Conservation (phyloP, 2,113 vertebrate genomes). For the Otolemur garnettii region DNA sequence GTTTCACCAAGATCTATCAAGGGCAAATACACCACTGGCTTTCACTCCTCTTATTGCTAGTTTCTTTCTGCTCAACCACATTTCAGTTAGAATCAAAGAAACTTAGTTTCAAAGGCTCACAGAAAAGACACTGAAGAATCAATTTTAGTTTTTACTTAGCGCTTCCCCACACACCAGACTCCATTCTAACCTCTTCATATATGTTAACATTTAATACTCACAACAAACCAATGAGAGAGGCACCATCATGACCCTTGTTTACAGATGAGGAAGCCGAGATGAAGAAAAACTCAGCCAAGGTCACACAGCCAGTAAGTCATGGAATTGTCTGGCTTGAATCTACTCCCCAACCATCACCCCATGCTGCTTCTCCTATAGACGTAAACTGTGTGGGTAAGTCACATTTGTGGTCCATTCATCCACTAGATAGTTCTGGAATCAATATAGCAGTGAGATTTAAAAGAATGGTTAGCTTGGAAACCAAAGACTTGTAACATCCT, state of each 20-base stretch:
- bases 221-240: background rate
- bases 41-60: background rate
- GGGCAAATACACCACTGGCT: background rate
- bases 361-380: background rate
- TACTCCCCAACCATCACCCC: background rate
- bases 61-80: background rate
- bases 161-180: background rate
- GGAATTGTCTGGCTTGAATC: background rate
- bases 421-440: background rate
- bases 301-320: background rate
- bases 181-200: background rate
- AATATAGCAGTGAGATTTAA: background rate
- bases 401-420: background rate
- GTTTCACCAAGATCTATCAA: background rate
- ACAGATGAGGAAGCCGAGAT: background rate
- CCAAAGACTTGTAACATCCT: too few relatives aligned
- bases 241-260: rapidly evolving
- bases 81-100: constrained; percentile 37
- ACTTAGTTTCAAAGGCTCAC: background rate
- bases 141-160: background rate
- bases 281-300: background rate
- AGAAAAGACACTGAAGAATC: background rate
- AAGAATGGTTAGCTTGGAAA: background rate
- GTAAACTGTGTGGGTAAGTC: background rate
- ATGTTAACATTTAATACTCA: background rate